Conservation (phyloP, 1,140 invertebrate species). For the Hylyphantes graminicola region DNA sequence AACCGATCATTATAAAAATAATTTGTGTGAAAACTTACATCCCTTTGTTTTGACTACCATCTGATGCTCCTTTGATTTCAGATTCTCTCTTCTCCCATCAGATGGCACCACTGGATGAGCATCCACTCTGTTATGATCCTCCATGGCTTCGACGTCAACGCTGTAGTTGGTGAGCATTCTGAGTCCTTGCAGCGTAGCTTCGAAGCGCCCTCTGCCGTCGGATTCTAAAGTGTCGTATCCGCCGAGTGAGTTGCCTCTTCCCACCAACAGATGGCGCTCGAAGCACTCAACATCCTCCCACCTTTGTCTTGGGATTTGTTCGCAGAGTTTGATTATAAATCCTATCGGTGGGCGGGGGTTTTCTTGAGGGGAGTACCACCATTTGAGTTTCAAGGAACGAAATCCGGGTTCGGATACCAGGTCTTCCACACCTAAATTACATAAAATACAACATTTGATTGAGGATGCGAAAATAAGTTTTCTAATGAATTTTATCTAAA, state of each 20-base stretch:
- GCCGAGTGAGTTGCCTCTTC: not conserved
- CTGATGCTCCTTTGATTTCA: slow-evolving; percentile 63
- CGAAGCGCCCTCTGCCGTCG: slow-evolving; percentile 4
- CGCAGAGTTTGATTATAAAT: slow-evolving; percentile 61
- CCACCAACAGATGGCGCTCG: slow-evolving; percentile 47
- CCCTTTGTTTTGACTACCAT: slow-evolving; percentile 81
- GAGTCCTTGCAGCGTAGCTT: slow-evolving; percentile 61
- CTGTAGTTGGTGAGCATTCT: slow-evolving; percentile 82
- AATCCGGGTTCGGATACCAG: slow-evolving; percentile 58
- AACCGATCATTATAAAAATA: too few species aligned
- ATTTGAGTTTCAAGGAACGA: slow-evolving; percentile 60
- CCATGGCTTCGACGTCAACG: slow-evolving; percentile 75
- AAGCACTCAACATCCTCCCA: slow-evolving; percentile 38
- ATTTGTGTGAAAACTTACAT: slow-evolving; percentile 73
- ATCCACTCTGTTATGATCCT: slow-evolving; percentile 61
- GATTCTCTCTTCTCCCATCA: slow-evolving; percentile 64
- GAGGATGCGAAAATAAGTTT: too few species aligned
- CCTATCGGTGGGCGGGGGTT: slow-evolving; percentile 20
- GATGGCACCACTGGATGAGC: slow-evolving; percentile 49
- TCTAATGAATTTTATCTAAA: too few species aligned
- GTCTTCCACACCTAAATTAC: slow-evolving; percentile 50
- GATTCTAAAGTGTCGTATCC: slow-evolving; percentile 36
- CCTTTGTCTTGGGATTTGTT: slow-evolving; percentile 56
- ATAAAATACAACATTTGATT: not conserved
- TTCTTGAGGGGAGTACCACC: slow-evolving; percentile 48